Evolutionary conservation across 2,888 invertebrate species (phyloP), one percentile per base, ranked within the genome.

Genomic region (Liopterus haemorrhoidalis): DNA sequence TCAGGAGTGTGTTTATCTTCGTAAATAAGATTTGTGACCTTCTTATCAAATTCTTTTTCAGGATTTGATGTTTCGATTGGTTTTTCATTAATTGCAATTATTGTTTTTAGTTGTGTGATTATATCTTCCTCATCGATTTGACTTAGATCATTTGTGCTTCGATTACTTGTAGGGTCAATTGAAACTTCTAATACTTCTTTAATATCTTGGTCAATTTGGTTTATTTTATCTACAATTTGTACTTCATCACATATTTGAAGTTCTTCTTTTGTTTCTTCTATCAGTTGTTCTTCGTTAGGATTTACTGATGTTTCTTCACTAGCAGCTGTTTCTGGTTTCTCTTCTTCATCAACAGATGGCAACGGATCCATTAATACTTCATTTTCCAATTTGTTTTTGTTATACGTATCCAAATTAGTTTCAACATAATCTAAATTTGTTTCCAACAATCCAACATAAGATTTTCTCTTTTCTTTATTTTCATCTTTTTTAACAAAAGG

Each of bases 361-460:
- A 11, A 9, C 9, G 12, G n/a, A 19, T 18, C 33, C 15, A 33
- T 6, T 19, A 55, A 8, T 39, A 33, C 16, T 45, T 41, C 51
- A 30, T 40, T 44, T 42, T 46, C 49, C 1, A 28, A 42, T 14
- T 30, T 49, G 25, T 49, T 54, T 15, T 40, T 42, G 46, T 42
- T 57, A 50, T 24, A 59, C 49, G 12, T 55, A 59, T 70, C 70
- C 27, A 70, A 55, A 58, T 70, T 63, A 16, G 70, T 69, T 60
- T 76, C 77, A 21, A 73, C 60, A 65, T 68, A 78, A 55, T 79
- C 78, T 64, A 79, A 72, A 62, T 78, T 76, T 14, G 79, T 79
- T 66, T 79, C 78, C 49, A 79, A 61, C 24, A 79, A 61, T 28
- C 66, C 67, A 16, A 66, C 66, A 30, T 70, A 68, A 48, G 71